Conservation (phyloP, 2,888 invertebrate genomes). For the Melanophora roralis region DNA sequence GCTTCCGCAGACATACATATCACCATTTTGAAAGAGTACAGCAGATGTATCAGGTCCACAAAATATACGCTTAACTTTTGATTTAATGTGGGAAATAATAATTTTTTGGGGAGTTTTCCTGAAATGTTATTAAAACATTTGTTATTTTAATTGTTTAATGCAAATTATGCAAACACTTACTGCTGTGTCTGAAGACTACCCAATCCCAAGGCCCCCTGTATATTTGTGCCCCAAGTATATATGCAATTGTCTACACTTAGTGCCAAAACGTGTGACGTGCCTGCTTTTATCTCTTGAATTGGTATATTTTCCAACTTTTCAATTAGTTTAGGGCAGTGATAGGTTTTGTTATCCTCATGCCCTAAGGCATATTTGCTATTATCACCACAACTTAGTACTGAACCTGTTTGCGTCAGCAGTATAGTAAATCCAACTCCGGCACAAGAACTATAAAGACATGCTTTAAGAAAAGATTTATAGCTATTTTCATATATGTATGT, state of each 20-base stretch:
- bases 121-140: neutral
- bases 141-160: neutral
- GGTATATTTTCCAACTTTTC: constrained; percentile 79
- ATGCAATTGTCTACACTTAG: constrained; percentile 81
- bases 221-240: constrained; percentile 83
- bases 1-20: constrained; percentile 81
- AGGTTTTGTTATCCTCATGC: constrained; percentile 80
- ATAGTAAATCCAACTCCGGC: constrained; percentile 83
- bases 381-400: constrained; percentile 84
- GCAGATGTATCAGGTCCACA: constrained; percentile 82
- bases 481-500: constrained; percentile 66
- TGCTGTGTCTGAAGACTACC: constrained; percentile 72
- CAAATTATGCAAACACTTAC: constrained; percentile 64
- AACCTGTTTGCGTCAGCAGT: constrained; percentile 83
- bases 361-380: constrained; percentile 82
- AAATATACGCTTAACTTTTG: constrained; percentile 78
- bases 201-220: constrained; percentile 80
- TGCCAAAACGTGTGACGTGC: constrained; percentile 82
- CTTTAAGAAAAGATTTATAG: too few relatives aligned
- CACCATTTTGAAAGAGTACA: constrained; percentile 80
- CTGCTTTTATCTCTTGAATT: constrained; percentile 81
- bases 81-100: constrained; percentile 75
- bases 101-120: constrained; percentile 73
- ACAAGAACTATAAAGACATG: constrained; percentile 78
- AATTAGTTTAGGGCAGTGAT: constrained; percentile 80